Base-by-base conservation (phyloP, 1,140 invertebrate species). In the Drosophila parabipectinata region DNA sequence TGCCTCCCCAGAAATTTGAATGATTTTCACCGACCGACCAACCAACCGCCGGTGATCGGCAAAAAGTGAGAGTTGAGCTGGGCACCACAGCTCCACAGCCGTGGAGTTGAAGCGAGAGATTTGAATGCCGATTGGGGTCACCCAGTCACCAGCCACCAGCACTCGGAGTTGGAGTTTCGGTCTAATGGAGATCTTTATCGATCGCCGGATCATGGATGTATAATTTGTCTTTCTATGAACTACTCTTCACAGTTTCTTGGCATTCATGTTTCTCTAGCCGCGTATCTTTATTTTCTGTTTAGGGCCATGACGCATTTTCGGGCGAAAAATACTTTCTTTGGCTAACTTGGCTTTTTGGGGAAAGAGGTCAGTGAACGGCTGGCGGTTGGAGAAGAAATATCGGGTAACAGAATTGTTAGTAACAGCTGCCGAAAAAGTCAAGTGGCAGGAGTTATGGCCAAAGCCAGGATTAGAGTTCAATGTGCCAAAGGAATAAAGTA, bases 91-190 rank as follows among this genome's bases (percentile, higher is more conserved):
- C 26, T 28, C 5, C 28, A 15, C 37, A 41, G 58, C 51, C 7
- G 14, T n/a, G 15, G 41, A 44, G 41, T 18, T 7, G 2, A 28
- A 61, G 52, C 32, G 15, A 82, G 58, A 68, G 83, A 85, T 85
- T 85, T 88, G 64, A 81, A 87, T 82, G 64, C 69, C 62, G 68
- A 83, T 83, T 79, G 80, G 62, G 80, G 80, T 84, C 81, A 84
- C 47, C 34, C 15, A 60, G 60, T 74, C 47, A 37, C 15, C 18
- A 60, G 60, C 66, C 47, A 30, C 15, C 18, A 21, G n/a, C 48
- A 30, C 21, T 53, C 62, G 52, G 45, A 28, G 68, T 57, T 67
- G 62, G 37, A 37, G 26, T 30, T 30, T 24, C 52, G 32, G 54
- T 47, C 56, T 56, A 66, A 66, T 66, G 60, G 58, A 67, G 80